Percentiles rank a stretch among this genome's conserved stretches.
Evolutionary conservation across 2,797 vertebrate genomes (phyloP).

Genomic region (Gallinago solitaria): DNA sequence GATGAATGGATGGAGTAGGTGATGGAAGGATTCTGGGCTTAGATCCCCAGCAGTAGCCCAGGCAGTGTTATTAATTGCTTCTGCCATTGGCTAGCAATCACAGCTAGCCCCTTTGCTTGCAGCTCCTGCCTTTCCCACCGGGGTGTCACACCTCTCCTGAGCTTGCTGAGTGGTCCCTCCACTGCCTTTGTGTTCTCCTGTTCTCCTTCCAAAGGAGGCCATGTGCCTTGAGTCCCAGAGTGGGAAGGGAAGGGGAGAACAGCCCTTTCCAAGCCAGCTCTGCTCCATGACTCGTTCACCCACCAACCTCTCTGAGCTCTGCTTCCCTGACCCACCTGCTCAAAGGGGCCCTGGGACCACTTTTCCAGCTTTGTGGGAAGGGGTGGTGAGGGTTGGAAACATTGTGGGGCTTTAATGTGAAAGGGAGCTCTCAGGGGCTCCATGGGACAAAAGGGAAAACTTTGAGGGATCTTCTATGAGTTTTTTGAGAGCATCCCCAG

Average conservation of each 20-base stretch:
- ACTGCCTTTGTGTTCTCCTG: not conserved
- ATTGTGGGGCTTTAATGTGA: rapidly evolving
- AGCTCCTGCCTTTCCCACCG: not conserved
- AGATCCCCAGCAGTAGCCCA: not conserved
- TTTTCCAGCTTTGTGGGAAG: not conserved
- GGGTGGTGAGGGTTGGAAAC: not conserved
- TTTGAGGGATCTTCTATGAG: not conserved
- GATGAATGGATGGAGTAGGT: not conserved
- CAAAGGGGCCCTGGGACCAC: rapidly evolving
- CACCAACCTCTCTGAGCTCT: rapidly evolving
- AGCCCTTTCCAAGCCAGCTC: not conserved
- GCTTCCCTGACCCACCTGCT: not conserved
- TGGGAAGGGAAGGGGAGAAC: not conserved
- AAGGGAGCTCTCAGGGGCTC: rapidly evolving
- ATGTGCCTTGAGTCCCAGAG: not conserved
- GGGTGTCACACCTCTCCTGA: not conserved
- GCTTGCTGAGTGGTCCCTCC: not conserved
- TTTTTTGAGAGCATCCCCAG: not conserved
- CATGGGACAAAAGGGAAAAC: not conserved
- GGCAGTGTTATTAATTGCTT: not conserved
- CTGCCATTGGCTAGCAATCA: not conserved
- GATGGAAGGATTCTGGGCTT: not conserved
- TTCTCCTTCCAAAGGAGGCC: not conserved
- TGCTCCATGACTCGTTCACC: not conserved
- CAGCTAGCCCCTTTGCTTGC: not conserved